These are phyloP conservation scores for Melanchra persicariae DNA, from an alignment of 2,888 invertebrate genomes.

Conservation along the genomic window DNA sequence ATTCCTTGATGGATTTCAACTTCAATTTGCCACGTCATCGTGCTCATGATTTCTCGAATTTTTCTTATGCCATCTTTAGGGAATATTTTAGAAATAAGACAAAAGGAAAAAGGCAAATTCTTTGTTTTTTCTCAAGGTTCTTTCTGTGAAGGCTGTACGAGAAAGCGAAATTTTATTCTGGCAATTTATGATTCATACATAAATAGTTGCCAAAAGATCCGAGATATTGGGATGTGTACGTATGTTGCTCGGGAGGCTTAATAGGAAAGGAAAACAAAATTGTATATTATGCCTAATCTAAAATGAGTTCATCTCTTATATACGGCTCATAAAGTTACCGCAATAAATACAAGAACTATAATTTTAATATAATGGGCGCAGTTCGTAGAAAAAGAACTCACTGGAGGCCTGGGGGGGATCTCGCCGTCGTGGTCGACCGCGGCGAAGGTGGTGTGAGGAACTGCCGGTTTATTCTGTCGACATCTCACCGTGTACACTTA, in stretches of 20 bases:
- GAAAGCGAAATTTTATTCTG: conserved; percentile 9
- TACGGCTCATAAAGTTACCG: neutral
- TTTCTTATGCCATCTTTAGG: conserved; percentile 12
- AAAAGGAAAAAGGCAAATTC: conserved; percentile 18
- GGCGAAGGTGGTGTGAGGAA: too few species aligned
- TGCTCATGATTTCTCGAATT: neutral
- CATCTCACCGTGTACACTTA: too few species aligned
- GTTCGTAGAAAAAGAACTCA: too few species aligned
- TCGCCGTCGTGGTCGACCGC: too few species aligned
- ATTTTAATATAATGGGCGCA: neutral
- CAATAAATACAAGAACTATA: neutral
- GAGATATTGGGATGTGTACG: conserved; percentile 19
- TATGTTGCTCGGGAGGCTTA: neutral
- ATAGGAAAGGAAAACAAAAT: conserved; percentile 8
- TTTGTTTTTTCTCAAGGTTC: conserved; percentile 21
- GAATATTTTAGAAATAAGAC: conserved; percentile 27
- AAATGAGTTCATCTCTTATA: neutral
- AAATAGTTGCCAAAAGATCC: conserved; percentile 44
- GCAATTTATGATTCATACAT: conserved; percentile 29
- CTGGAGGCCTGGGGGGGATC: too few species aligned
- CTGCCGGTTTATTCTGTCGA: too few species aligned
- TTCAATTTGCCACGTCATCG: conserved; percentile 26
- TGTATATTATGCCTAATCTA: neutral
- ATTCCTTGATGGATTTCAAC: conserved; percentile 34
- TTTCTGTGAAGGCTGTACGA: conserved; percentile 12